Conservation (phyloP, 2,113 vertebrate species). For the Smithornis capensis region DNA sequence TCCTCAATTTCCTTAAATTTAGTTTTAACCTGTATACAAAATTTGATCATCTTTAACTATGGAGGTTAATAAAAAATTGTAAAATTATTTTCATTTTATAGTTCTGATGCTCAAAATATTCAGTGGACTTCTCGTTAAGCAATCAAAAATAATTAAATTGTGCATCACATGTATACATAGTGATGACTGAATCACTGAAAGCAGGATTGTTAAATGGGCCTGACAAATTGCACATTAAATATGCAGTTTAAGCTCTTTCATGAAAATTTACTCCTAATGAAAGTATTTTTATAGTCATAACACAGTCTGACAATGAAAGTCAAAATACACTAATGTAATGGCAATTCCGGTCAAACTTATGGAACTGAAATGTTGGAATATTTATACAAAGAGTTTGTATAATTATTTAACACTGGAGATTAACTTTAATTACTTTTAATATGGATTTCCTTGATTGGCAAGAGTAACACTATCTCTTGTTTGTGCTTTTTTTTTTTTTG, state of each 20-base stretch:
- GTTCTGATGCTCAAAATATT: background rate
- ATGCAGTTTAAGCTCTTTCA: slow-evolving; percentile 4
- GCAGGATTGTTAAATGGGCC: background rate
- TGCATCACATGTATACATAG: background rate
- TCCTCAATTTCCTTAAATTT: background rate
- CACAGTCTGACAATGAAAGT: background rate
- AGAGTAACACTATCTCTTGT: background rate
- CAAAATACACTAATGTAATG: background rate
- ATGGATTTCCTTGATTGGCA: background rate
- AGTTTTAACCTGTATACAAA: background rate
- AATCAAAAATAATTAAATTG: slow-evolving; percentile 37
- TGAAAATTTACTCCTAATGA: slow-evolving; percentile 22
- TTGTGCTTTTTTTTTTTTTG: background rate
- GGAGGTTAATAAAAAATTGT: slow-evolving; percentile 2
- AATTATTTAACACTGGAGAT: background rate
- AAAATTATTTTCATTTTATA: background rate
- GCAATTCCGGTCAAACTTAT: background rate
- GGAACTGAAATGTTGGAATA: background rate
- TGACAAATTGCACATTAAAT: slow-evolving; percentile 34
- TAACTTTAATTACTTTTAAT: background rate
- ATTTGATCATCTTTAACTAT: background rate
- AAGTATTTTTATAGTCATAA: slow-evolving; percentile 25
- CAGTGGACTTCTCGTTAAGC: background rate
- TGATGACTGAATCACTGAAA: slow-evolving; percentile 1
- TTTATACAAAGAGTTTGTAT: background rate